Conservation (phyloP, 23 tunicate species). For the Phallusia fumigata region DNA sequence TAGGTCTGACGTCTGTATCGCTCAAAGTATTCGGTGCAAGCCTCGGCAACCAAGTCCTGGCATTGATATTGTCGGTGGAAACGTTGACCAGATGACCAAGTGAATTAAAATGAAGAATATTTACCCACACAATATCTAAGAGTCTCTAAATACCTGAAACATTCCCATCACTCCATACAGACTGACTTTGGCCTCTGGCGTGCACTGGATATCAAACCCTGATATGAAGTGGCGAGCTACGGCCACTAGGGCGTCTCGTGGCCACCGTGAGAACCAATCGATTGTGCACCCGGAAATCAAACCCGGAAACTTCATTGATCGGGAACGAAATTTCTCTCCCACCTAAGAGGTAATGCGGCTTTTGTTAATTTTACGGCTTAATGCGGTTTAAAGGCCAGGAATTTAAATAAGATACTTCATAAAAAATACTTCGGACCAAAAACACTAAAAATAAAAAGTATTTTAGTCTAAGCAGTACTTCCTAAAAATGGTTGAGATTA, state of each 20-base stretch:
- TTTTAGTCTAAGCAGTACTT: too few relatives aligned
- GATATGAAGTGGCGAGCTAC: conserved; percentile 92
- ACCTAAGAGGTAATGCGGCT: conserved; percentile 62
- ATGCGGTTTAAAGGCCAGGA: too few relatives aligned
- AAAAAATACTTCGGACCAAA: too few relatives aligned
- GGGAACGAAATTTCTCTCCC: conserved; percentile 83
- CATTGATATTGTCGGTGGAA: too few relatives aligned
- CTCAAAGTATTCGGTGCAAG: conserved; percentile 88
- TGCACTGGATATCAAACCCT: conserved; percentile 64
- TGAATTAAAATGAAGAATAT: too few relatives aligned
- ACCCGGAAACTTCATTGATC: conserved; percentile 97
- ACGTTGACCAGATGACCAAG: too few relatives aligned
- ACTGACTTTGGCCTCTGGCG: conserved; percentile 66
- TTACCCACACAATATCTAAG: too few relatives aligned
- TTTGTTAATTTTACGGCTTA: too few relatives aligned
- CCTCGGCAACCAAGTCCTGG: conserved; percentile 94
- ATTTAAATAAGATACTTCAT: too few relatives aligned
- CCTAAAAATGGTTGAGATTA: too few relatives aligned
- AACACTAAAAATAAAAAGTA: too few relatives aligned
- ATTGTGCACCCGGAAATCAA: conserved; percentile 96
- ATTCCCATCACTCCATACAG: conserved; percentile 90
- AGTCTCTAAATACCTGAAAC: conserved; percentile 81
- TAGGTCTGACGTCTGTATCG: conserved; percentile 83
- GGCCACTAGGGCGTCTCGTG: conserved; percentile 89
- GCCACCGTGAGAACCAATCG: conserved; percentile 98